Conservation (phyloP, 2,113 vertebrate genomes). For the Ammodytes marinus region DNA sequence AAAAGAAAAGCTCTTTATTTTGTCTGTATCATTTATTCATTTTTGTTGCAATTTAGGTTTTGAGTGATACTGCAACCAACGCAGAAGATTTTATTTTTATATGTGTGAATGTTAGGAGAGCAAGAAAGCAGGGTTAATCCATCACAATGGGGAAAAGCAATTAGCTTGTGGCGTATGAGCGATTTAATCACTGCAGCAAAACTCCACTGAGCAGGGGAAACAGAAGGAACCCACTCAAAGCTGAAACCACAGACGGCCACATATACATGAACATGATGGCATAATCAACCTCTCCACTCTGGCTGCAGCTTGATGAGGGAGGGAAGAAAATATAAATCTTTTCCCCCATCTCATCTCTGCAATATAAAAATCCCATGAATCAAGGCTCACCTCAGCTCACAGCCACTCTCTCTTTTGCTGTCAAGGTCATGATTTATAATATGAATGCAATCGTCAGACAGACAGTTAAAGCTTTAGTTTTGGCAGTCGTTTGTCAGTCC, state of each 20-base stretch:
- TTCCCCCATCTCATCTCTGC: conserved; percentile 41
- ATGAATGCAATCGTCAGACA: neutral
- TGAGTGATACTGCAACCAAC: neutral
- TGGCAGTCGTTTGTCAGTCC: conserved; percentile 2
- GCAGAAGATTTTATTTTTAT: neutral
- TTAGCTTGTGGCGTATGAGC: conserved; percentile 69
- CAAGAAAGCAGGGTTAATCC: conserved; percentile 39
- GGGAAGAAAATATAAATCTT: conserved; percentile 60
- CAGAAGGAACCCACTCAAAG: conserved; percentile 40
- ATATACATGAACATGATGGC: conserved; percentile 17
- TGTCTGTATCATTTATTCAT: neutral
- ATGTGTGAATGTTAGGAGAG: conserved; percentile 5
- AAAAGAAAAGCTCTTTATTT: neutral
- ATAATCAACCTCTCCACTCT: conserved; percentile 19
- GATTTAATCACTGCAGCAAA: conserved; percentile 71
- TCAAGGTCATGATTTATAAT: conserved; percentile 39
- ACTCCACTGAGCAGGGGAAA: conserved; percentile 39
- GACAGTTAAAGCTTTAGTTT: conserved; percentile 27
- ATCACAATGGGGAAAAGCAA: conserved; percentile 50
- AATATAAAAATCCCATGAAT: conserved; percentile 61
- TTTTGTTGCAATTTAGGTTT: neutral
- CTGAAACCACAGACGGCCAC: conserved; percentile 26
- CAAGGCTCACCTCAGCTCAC: conserved; percentile 7
- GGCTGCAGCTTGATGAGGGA: conserved; percentile 39
- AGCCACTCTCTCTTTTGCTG: conserved; percentile 5